These are phyloP conservation scores for Ptychobarbus kaznakovi DNA, from an alignment of 2,797 vertebrate genomes.

Conservation along the genomic window DNA sequence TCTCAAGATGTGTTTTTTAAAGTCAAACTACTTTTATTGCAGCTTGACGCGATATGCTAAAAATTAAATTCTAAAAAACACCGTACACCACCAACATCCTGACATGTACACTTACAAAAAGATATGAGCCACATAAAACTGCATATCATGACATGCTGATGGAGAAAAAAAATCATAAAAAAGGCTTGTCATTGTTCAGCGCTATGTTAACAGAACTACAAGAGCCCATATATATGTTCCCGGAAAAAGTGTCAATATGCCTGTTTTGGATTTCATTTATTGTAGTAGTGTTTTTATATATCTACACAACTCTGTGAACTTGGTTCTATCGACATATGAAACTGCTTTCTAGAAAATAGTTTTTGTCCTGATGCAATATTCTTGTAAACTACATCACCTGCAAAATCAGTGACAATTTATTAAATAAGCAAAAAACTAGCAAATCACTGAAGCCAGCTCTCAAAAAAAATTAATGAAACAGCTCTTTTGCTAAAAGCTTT, in stretches of 20 bases:
- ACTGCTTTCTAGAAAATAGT: not conserved
- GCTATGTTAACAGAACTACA: not conserved
- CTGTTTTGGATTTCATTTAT: not conserved
- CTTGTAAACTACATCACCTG: not conserved
- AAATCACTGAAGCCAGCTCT: not conserved
- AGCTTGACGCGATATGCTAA: not conserved
- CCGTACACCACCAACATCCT: not conserved
- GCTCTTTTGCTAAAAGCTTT: conserved; percentile 31
- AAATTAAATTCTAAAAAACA: not conserved
- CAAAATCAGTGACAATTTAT: not conserved
- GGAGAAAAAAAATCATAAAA: not conserved
- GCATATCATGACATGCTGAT: not conserved
- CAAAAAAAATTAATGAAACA: not conserved
- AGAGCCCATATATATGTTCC: not conserved
- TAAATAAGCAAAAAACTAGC: conserved; percentile 7
- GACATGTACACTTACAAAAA: not conserved
- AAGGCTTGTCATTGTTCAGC: not conserved
- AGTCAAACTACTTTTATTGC: not conserved
- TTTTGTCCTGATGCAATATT: conserved; percentile 2
- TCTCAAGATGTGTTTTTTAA: not conserved
- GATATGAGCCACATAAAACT: not conserved
- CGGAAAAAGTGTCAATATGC: not conserved
- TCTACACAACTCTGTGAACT: not conserved
- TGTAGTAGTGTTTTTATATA: not conserved
- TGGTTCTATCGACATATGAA: not conserved